phyloP scores from a whole-genome alignment of 2,888 invertebrate genomes.

The Eledona agricola region DNA sequence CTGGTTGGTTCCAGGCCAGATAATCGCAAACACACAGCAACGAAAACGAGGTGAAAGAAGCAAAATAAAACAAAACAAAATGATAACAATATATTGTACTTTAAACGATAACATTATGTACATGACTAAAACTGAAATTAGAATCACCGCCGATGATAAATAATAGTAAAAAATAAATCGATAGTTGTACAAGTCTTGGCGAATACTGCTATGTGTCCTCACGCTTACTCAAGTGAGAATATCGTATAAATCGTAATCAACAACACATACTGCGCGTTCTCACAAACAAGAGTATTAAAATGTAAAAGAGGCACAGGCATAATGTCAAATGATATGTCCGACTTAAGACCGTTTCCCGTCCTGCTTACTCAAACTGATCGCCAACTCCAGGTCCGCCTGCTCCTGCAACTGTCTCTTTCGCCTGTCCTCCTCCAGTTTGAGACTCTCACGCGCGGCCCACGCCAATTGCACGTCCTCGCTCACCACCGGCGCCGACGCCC shows the following conservation, averaged over 20 bases:
- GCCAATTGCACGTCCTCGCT: slow-evolving; percentile 76
- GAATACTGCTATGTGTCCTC: slow-evolving; percentile 26
- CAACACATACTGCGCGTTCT: slow-evolving; percentile 21
- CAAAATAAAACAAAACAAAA: slow-evolving; percentile 24
- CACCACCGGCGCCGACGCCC: slow-evolving; percentile 57
- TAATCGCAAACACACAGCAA: slow-evolving; percentile 7
- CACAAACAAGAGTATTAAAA: slow-evolving; percentile 13
- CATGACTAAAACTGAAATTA: slow-evolving; percentile 33
- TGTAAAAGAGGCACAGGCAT: slow-evolving; percentile 35
- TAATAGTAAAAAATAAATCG: slow-evolving; percentile 21
- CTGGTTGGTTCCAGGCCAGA: slow-evolving; percentile 34
- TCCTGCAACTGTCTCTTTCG: slow-evolving; percentile 70
- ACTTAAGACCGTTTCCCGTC: slow-evolving; percentile 53
- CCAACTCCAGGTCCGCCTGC: slow-evolving; percentile 77
- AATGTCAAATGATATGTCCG: slow-evolving; percentile 35
- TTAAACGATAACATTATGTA: slow-evolving; percentile 37
- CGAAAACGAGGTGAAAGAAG: slow-evolving; percentile 8
- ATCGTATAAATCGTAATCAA: slow-evolving; percentile 2
- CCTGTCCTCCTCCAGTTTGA: slow-evolving; percentile 70
- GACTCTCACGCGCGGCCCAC: slow-evolving; percentile 78
- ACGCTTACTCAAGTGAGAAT: slow-evolving; percentile 8
- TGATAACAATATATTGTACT: slow-evolving; percentile 37
- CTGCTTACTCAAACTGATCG: slow-evolving; percentile 73
- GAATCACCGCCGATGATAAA: slow-evolving; percentile 23
- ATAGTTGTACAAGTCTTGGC: slow-evolving; percentile 19